Base-by-base conservation (phyloP, 2,888 invertebrate genomes). In the Trissoscelio sp. region DNA sequence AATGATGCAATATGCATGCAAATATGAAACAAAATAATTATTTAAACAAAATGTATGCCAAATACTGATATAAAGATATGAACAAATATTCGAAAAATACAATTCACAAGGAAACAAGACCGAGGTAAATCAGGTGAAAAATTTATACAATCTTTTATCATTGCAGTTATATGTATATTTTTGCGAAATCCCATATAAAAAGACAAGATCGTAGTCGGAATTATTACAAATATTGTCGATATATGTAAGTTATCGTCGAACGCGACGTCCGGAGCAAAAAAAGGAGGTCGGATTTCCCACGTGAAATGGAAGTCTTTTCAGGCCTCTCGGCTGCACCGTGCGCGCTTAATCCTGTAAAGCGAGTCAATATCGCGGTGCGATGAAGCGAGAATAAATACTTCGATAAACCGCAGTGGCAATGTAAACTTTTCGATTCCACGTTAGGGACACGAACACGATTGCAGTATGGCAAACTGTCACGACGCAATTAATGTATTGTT, bases 311-410 rank as follows among this genome's bases (percentile, higher is more conserved):
- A 72, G 60, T 58, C 70, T 58, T 60, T 72, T 60, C 28, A 72
- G 53, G 37, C 51, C 51, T 51, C 31, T 37, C 6, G 11, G 44
- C 31, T 58, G 70, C 62, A 53, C 4, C 18, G 16, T 9, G 34
- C 53, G 14, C 62, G 62, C 73, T 53, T 73, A 73, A 73, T 73
- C 62, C 73, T 22, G 14, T 73, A 37, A 44, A 74, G 62, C 55
- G 62, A 74, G 64, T 64, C 42, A 74, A 74, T 74, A 74, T 46
- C 64, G 57, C 24, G 22, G 55, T 53, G 46, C 57, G 44, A 31
- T 64, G 74, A 64, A 74, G 64, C 64, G 55, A 64, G 46, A 57
- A 64, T 74, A 74, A 74, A 74, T 74, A 48, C 53, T 72, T 72
- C 60, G 42, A 60, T 72, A 72, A 72, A 72, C 72, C 72, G 39